phyloP scores from a whole-genome alignment of 1,140 invertebrate species.

The Atta cephalotes region DNA sequence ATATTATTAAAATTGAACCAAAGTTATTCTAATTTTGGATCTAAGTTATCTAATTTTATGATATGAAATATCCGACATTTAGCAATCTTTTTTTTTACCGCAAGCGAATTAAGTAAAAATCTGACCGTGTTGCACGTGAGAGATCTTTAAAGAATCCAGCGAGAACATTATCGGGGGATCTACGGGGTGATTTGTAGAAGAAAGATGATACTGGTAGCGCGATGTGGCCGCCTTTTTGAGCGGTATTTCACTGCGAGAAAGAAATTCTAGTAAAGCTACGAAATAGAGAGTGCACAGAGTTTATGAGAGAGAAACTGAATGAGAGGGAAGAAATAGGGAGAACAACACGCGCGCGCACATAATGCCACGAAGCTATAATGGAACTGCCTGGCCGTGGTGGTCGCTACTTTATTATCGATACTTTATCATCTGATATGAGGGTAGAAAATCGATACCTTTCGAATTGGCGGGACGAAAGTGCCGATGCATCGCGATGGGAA shows the following conservation, averaged over 20 bases:
- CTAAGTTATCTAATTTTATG: no score
- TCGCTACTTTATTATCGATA: constrained; percentile 56
- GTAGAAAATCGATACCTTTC: constrained; percentile 35
- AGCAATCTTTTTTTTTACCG: not conserved
- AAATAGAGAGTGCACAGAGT: constrained; percentile 43
- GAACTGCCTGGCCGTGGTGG: constrained; percentile 34
- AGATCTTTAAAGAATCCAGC: constrained; percentile 63
- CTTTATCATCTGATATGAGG: constrained; percentile 44
- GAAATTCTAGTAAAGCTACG: constrained; percentile 36
- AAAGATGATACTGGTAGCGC: constrained; percentile 24
- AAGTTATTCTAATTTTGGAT: no score
- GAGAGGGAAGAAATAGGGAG: not conserved
- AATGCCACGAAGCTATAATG: constrained; percentile 22
- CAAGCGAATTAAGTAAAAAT: constrained; percentile 19
- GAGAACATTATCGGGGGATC: constrained; percentile 53
- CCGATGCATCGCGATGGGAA: constrained; percentile 12
- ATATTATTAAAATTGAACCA: no score
- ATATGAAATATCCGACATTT: constrained; percentile 2
- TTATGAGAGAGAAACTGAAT: not conserved
- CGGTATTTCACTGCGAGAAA: constrained; percentile 49
- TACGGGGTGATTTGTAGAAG: constrained; percentile 39
- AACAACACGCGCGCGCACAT: constrained; percentile 14
- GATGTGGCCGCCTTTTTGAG: constrained; percentile 43
- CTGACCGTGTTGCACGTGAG: constrained; percentile 28
- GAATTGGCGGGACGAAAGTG: constrained; percentile 5